These are phyloP conservation scores for Syngnathus scovelli DNA, from an alignment of 2,113 vertebrate species.

Conservation along the genomic window DNA sequence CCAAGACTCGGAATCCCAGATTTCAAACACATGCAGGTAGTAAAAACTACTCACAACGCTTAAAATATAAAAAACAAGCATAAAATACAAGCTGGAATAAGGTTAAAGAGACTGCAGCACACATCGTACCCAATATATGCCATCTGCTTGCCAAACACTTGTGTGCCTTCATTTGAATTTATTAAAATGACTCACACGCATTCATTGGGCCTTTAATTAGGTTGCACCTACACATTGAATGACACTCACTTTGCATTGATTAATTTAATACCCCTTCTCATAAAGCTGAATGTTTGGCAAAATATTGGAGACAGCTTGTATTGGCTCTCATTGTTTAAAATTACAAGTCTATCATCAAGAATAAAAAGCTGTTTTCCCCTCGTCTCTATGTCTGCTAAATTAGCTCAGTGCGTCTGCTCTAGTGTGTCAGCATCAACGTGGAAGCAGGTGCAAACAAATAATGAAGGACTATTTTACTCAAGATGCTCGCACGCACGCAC, in stretches of 20 bases:
- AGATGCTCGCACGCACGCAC: background rate
- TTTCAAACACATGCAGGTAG: slow-evolving; percentile 85
- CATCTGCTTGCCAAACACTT: background rate
- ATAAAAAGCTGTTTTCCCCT: background rate
- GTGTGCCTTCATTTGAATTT: background rate
- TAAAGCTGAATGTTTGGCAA: background rate
- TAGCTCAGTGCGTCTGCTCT: slow-evolving; percentile 8
- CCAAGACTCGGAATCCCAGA: slow-evolving; percentile 82
- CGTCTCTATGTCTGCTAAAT: slow-evolving; percentile 25
- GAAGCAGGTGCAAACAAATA: slow-evolving; percentile 15
- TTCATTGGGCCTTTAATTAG: background rate
- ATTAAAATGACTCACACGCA: background rate
- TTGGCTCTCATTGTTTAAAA: background rate
- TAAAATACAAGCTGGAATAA: background rate
- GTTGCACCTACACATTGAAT: background rate
- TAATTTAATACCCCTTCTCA: background rate
- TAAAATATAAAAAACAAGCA: slow-evolving; percentile 8
- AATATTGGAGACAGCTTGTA: background rate
- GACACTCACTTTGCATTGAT: background rate
- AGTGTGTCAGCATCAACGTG: slow-evolving; percentile 1
- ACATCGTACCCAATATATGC: background rate
- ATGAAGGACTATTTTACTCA: slow-evolving; percentile 13
- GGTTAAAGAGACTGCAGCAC: slow-evolving; percentile 4
- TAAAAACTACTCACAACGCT: slow-evolving; percentile 10
- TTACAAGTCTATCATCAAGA: slow-evolving; percentile 22